Conservation (phyloP, 1,140 invertebrate genomes). For the Drosophila equinoxialis region DNA sequence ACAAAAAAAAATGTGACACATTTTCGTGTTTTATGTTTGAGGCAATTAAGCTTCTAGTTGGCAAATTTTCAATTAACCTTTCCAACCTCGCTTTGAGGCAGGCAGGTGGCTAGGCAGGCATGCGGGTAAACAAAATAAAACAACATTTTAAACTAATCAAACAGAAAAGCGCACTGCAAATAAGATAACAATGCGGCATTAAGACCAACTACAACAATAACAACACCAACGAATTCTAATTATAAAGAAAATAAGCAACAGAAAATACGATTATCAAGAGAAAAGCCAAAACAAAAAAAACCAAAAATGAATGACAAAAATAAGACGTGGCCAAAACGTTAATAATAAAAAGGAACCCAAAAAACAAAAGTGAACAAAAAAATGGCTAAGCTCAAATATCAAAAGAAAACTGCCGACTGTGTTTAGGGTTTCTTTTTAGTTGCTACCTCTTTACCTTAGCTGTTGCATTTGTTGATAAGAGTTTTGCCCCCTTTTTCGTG, state of each 20-base stretch:
- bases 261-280: constrained; percentile 26
- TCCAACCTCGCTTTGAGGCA: constrained; percentile 38
- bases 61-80: constrained; percentile 68
- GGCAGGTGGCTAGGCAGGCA: constrained; percentile 48
- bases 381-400: constrained; percentile 5
- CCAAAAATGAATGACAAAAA: constrained; percentile 29
- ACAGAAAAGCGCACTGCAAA: constrained; percentile 51
- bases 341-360: background rate
- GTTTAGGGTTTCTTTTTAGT: background rate
- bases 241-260: constrained; percentile 35
- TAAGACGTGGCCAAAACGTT: constrained; percentile 27
- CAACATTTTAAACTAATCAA: constrained; percentile 37
- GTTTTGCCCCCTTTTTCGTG: constrained; percentile 12
- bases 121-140: constrained; percentile 51
- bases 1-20: constrained; percentile 7
- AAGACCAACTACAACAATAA: constrained; percentile 25
- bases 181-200: constrained; percentile 73
- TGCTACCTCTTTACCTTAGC: background rate
- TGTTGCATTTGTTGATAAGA: constrained; percentile 1
- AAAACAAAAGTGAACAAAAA: background rate
- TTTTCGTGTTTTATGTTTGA: background rate
- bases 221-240: constrained; percentile 49
- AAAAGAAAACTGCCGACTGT: constrained; percentile 1
- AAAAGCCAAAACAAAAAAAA: background rate
- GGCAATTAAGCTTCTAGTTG: constrained; percentile 20